A percentile compares a stretch with the other conserved stretches of the same genome.
These are phyloP conservation scores for Hypomecis punctinalis DNA, from an alignment of 2,888 invertebrate genomes.

Conservation along the genomic window DNA sequence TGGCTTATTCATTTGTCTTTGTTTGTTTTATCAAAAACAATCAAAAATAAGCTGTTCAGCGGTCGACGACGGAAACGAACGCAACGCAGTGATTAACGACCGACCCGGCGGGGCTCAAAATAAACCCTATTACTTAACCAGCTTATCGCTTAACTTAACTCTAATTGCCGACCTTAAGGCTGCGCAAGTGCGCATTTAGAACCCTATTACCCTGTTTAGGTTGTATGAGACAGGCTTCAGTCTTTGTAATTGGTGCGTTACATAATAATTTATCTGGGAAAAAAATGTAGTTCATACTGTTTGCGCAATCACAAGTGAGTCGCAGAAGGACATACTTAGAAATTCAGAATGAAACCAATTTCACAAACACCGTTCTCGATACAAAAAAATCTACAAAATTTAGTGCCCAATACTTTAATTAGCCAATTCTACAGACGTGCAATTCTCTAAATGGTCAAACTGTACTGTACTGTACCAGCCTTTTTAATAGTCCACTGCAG, in stretches of 20 bases:
- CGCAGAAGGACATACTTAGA: too few species aligned
- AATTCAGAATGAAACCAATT: too few species aligned
- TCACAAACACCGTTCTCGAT: too few species aligned
- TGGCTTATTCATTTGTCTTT: conserved; percentile 73
- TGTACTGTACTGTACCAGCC: too few species aligned
- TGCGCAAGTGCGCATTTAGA: conserved; percentile 42
- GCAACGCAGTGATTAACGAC: conserved; percentile 76
- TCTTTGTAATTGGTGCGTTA: conserved; percentile 41
- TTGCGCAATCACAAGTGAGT: too few species aligned
- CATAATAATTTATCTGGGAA: conserved; percentile 46
- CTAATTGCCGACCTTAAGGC: conserved; percentile 68
- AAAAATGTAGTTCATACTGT: conserved; percentile 18
- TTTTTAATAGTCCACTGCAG: too few species aligned
- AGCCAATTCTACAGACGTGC: too few species aligned
- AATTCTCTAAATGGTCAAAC: too few species aligned
- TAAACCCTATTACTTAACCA: conserved; percentile 77
- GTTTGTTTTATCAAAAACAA: conserved; percentile 83
- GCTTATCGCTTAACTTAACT: conserved; percentile 70
- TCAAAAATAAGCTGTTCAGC: conserved; percentile 76
- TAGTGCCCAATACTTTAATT: too few species aligned
- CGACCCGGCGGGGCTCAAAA: conserved; percentile 71
- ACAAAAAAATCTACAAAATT: too few species aligned
- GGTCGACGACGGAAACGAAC: conserved; percentile 69
- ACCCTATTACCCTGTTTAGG: conserved; percentile 32
- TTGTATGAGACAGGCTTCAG: conserved; percentile 12